Conservation (phyloP, 1,140 invertebrate species). For the Cryptotermes secundus region DNA sequence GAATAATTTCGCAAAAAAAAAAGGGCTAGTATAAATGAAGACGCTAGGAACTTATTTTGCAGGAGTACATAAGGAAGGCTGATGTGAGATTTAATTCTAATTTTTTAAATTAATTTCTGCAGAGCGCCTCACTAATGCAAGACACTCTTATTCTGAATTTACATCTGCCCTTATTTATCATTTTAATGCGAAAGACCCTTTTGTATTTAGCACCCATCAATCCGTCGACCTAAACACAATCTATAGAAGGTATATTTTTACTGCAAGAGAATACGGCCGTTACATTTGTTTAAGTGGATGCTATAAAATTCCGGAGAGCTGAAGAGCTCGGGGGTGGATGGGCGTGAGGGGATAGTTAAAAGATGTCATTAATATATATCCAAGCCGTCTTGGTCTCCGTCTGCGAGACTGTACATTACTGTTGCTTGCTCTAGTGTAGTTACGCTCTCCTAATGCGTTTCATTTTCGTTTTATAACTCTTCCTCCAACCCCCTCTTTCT, state of each 20-base stretch:
- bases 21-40: too few relatives aligned
- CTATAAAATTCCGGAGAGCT: not conserved
- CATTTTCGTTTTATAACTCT: slow-evolving; percentile 30
- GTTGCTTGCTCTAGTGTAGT: slow-evolving; percentile 21
- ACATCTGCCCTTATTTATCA: too few relatives aligned
- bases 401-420: not conserved
- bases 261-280: not conserved
- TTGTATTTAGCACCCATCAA: too few relatives aligned
- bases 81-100: too few relatives aligned
- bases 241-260: not conserved
- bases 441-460: slow-evolving; percentile 24
- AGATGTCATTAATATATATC: slow-evolving; percentile 20
- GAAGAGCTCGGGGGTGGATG: not conserved
- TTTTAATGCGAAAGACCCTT: too few relatives aligned
- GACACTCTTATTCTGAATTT: too few relatives aligned
- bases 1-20: too few relatives aligned
- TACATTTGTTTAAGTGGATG: not conserved
- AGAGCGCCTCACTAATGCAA: too few relatives aligned
- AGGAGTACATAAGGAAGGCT: too few relatives aligned
- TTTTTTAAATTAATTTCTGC: too few relatives aligned
- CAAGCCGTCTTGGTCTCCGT: not conserved
- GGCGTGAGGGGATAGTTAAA: not conserved
- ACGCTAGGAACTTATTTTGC: too few relatives aligned
- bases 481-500: slow-evolving; percentile 18
- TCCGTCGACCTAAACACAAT: not conserved